A percentile compares a stretch with the other conserved stretches of the same genome.
phyloP scores from a whole-genome alignment of 1,140 invertebrate species.

The Elysia chlorotica region DNA sequence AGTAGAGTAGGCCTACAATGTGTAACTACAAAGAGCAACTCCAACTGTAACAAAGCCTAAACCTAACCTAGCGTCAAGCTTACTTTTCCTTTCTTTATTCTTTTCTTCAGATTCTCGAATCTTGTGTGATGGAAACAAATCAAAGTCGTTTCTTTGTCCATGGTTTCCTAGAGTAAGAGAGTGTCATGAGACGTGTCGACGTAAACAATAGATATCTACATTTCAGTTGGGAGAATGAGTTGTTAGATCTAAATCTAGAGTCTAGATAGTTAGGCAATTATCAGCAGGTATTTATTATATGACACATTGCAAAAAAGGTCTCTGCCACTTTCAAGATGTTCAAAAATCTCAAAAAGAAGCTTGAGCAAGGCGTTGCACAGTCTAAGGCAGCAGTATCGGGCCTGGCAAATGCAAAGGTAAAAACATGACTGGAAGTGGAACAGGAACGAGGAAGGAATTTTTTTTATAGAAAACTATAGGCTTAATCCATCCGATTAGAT shows the following conservation, averaged over 20 bases:
- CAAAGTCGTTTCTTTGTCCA: background rate
- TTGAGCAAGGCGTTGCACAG: constrained; percentile 53
- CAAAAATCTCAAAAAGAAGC: constrained; percentile 52
- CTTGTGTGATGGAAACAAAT: too few relatives aligned
- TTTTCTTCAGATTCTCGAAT: too few relatives aligned
- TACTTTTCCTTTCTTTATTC: too few relatives aligned
- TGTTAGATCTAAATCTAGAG: too few relatives aligned
- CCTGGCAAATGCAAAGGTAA: constrained; percentile 23
- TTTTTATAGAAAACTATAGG: background rate
- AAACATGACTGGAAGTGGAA: background rate
- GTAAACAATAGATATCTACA: background rate
- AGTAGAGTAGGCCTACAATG: too few relatives aligned
- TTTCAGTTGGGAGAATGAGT: too few relatives aligned
- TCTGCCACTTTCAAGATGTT: constrained; percentile 47
- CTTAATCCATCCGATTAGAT: background rate
- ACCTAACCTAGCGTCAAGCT: too few relatives aligned
- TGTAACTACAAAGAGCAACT: too few relatives aligned
- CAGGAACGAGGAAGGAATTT: background rate
- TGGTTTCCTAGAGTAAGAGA: background rate
- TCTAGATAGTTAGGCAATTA: too few relatives aligned
- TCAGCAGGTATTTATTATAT: too few relatives aligned
- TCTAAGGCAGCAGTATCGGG: constrained; percentile 44
- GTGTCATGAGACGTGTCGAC: constrained; percentile 10
- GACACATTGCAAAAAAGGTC: too few relatives aligned
- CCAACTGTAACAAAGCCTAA: too few relatives aligned